Base-by-base conservation (phyloP, 1,140 invertebrate genomes). In the Papilio aristodemus region DNA sequence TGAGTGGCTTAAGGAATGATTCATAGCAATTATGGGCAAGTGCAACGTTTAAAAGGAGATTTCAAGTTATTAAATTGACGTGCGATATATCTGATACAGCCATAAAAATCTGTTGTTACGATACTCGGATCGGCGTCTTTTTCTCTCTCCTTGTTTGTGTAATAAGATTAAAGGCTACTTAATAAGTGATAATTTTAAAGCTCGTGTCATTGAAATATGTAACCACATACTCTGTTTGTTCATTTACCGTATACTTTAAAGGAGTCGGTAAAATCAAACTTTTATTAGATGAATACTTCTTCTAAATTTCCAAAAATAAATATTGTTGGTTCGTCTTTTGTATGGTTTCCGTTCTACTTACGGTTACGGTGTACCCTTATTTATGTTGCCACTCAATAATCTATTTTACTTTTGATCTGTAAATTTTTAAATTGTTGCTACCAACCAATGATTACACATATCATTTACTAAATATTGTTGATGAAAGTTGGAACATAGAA, bases 31-130 rank as follows among this genome's bases (percentile, higher is more conserved):
- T 58, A 58, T 36, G n/a, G 22, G 11, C 13, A 58, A 36, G 11
- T 60, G 10, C 27, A 36, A 36, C 32, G 32, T 60, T 60, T 60
- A 60, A 60, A 60, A 60, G 58, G 58, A 60, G 36, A 39, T 60
- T 60, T 60, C 57, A 6, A 36, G 32, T 59, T 19, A 50, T 50
- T 59, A 59, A 50, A 50, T 22, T 50, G 46, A 50, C 46, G 17
- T 25, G 46, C 46, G 46, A 50, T 50, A 46, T 19, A 50, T 50
- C 46, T 50, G 46, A 50, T 50, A 50, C 46, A 11, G 46, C 19
- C 46, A 22, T 10, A 22, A 50, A 2, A 54, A 54, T 54, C 46
- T 54, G 46, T 25, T 54, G 19, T 54, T 54, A 11, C 10, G 22
- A 9, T 25, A 19, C 19, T 19, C 39, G 13, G 14, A 43, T 6